Evolutionary conservation across 1,140 invertebrate species (phyloP), one percentile per base, ranked within the genome.

Genomic region (Bombyx mandarina): DNA sequence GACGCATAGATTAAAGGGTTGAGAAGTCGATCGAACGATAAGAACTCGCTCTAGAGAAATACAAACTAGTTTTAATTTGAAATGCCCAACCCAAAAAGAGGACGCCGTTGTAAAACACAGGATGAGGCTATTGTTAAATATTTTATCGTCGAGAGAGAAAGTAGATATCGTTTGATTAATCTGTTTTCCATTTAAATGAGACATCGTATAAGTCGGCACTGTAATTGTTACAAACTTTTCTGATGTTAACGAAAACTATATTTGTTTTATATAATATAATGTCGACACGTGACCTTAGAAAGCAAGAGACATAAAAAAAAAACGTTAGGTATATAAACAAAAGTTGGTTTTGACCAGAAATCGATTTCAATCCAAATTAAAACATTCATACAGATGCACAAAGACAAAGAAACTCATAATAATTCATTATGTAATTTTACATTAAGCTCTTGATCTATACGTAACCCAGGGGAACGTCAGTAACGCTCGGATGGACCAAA

Each of bases 111-210:
- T 75, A 71, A 72, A 73, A 77, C 70, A 75, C 69, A 77, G 71
- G 67, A 75, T 69, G 63, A 58, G 62, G 62, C 71, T 64, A 76
- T 82, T 83, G 78, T 85, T 77, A 72, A 70, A 75, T 73, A 74
- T 78, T 82, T 82, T 73, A 75, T 71, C 69, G 76, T 61, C 57
- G 57, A 69, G 56, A 72, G 73, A 71, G 68, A 79, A 77, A 76
- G 73, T 74, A 75, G 67, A 63, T 80, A 79, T 73, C 71, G 76
- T 51, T 77, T 79, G 71, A 81, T 81, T 75, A 80, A 82, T 81
- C 68, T 77, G 60, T 73, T 75, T 77, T 67, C 65, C 61, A 77
- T 83, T 80, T 73, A 79, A 79, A 79, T 84, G 72, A 77, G 69
- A 81, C 71, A 72, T 69, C 69, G 73, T 75, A 75, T 69, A 67